A percentile compares a stretch with the other conserved stretches of the same genome.
phyloP scores from a whole-genome alignment of 1,140 invertebrate species.

The Lepeophtheirus salmonis region DNA sequence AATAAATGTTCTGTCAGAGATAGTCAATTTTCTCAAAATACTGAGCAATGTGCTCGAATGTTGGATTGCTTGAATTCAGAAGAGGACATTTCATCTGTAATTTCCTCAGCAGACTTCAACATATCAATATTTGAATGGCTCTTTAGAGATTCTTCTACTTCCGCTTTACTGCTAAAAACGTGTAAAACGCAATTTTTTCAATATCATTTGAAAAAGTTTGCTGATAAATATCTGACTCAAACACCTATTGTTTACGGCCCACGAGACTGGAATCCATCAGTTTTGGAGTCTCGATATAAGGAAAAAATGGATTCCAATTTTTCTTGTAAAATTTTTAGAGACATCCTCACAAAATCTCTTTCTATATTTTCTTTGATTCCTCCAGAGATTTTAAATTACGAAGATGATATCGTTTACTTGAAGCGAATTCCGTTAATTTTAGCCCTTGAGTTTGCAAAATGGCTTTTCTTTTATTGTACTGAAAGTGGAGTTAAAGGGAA shows the following conservation, averaged over 20 bases:
- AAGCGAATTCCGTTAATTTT: not conserved
- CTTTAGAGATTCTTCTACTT: not conserved
- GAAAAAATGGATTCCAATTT: not conserved
- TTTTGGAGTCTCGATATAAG: not conserved
- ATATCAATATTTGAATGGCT: not conserved
- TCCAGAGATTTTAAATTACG: not conserved
- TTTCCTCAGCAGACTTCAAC: not conserved
- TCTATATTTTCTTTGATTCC: not conserved
- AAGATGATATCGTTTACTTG: not conserved
- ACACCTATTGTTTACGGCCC: not conserved
- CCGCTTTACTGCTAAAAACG: not conserved
- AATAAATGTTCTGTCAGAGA: not conserved
- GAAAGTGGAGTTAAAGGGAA: not conserved
- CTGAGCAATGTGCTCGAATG: conserved; percentile 2
- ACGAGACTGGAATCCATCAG: not conserved
- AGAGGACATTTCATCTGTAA: not conserved
- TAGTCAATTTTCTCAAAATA: not conserved
- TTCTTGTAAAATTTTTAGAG: not conserved
- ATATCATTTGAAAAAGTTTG: not conserved
- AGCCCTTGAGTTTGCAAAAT: not conserved
- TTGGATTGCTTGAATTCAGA: not conserved
- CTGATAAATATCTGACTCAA: not conserved
- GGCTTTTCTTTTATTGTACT: not conserved
- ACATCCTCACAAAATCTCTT: not conserved
- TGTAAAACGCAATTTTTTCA: not conserved